phyloP scores from a whole-genome alignment of 2,888 invertebrate species.

The Hirtodrosophila duncani region DNA sequence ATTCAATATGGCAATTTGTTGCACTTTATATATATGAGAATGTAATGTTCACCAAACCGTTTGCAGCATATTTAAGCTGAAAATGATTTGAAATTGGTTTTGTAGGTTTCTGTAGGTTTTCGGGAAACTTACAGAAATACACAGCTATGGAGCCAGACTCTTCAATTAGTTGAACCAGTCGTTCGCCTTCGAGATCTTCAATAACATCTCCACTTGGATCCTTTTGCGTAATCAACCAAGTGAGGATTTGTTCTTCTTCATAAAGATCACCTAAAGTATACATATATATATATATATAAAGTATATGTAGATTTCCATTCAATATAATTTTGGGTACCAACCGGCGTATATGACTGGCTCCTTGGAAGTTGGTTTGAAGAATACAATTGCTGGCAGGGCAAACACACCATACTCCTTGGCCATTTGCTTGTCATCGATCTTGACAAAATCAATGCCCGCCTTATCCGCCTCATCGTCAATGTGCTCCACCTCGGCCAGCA shows the following conservation, averaged over 20 bases:
- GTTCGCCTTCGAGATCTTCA: constrained; percentile 91
- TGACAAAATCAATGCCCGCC: constrained; percentile 94
- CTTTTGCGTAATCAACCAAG: constrained; percentile 93
- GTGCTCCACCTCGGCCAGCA: constrained; percentile 91
- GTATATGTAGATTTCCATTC: neutral
- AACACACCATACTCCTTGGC: constrained; percentile 93
- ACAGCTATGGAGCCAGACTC: constrained; percentile 91
- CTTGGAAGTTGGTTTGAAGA: constrained; percentile 91
- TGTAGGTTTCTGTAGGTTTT: constrained; percentile 4
- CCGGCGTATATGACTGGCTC: constrained; percentile 95
- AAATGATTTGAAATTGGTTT: neutral
- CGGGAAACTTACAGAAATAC: constrained; percentile 89
- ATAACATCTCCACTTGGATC: constrained; percentile 95
- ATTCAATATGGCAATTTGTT: constrained; percentile 12
- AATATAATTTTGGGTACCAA: constrained; percentile 63
- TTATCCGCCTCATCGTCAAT: constrained; percentile 95
- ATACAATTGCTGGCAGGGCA: constrained; percentile 92
- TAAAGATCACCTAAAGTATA: constrained; percentile 85
- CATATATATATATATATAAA: neutral
- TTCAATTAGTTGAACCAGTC: constrained; percentile 86
- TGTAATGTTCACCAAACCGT: constrained; percentile 72
- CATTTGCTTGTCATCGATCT: constrained; percentile 92
- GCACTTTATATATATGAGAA: constrained; percentile 24
- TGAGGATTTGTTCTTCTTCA: constrained; percentile 91
- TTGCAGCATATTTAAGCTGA: constrained; percentile 58